Evolutionary conservation across 2,113 vertebrate species (phyloP).

Genomic region (Peucedramus taeniatus): DNA sequence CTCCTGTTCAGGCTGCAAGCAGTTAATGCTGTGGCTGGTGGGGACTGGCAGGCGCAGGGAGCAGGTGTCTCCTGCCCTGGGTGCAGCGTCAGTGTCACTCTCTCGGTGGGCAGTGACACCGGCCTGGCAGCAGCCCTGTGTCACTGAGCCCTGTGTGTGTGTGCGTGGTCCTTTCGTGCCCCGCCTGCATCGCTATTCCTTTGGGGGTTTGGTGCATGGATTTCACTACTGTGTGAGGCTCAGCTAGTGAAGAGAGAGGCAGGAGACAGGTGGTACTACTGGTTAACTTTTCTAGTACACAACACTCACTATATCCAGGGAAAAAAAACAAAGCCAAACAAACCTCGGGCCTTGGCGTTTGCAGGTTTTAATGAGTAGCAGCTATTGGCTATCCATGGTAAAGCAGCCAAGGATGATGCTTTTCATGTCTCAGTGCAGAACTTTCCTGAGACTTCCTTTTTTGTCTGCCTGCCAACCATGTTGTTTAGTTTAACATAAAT

Average conservation of each 20-base stretch:
- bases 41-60: not conserved
- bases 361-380: not conserved
- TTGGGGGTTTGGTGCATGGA: not conserved
- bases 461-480: not conserved
- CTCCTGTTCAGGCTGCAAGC: not conserved
- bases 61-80: not conserved
- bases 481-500: not conserved
- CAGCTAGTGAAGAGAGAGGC: accelerated
- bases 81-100: not conserved
- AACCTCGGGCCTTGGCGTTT: not conserved
- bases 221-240: not conserved
- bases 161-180: too few species aligned
- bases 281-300: not conserved
- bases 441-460: not conserved
- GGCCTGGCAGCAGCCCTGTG: not conserved
- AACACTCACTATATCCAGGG: not conserved
- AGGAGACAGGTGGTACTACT: not conserved
- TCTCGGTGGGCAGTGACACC: not conserved
- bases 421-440: not conserved
- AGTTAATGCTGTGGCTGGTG: not conserved
- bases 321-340: not conserved
- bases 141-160: not conserved
- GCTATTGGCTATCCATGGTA: not conserved
- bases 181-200: accelerated
- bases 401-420: not conserved